Conservation (phyloP, 1,140 invertebrate species). For the Aphelinus atriplicis region DNA sequence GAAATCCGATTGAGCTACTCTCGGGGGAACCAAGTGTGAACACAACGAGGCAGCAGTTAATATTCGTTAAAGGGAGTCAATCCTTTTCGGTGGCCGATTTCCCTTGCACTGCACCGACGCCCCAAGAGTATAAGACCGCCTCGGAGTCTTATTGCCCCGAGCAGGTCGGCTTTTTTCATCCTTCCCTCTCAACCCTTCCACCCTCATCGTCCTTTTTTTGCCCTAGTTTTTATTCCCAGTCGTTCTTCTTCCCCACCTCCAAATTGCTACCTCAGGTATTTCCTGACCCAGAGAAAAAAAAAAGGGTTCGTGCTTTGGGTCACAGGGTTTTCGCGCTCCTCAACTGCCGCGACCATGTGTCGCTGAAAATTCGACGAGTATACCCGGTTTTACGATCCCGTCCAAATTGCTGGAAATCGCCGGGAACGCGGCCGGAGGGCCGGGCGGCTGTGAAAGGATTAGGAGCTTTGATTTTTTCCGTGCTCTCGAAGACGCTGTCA, state of each 20-base stretch:
- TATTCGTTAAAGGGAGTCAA: conserved; percentile 42
- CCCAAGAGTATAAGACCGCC: conserved; percentile 25
- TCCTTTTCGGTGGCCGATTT: conserved; percentile 33
- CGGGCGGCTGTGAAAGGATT: no score
- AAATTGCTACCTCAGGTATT: conserved; percentile 15
- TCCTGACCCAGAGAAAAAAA: conserved; percentile 45
- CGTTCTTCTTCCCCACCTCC: conserved; percentile 7
- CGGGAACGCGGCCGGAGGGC: neutral
- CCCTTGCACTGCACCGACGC: neutral
- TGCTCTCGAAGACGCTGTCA: no score
- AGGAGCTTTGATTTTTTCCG: no score
- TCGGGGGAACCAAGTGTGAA: no score
- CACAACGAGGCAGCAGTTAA: conserved; percentile 38
- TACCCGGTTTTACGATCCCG: conserved; percentile 10
- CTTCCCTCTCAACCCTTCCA: conserved; percentile 17
- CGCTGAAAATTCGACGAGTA: conserved; percentile 25
- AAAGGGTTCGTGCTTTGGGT: conserved; percentile 39
- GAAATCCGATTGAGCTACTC: no score
- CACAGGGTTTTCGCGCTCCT: conserved; percentile 34
- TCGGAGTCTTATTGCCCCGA: neutral
- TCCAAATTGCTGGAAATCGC: conserved; percentile 4
- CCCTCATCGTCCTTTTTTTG: conserved; percentile 12
- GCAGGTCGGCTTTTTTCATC: neutral
- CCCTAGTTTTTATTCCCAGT: conserved; percentile 21
- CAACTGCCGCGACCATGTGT: conserved; percentile 38